phyloP scores from a whole-genome alignment of 2,888 invertebrate genomes.

The Drosophila neotestacea region DNA sequence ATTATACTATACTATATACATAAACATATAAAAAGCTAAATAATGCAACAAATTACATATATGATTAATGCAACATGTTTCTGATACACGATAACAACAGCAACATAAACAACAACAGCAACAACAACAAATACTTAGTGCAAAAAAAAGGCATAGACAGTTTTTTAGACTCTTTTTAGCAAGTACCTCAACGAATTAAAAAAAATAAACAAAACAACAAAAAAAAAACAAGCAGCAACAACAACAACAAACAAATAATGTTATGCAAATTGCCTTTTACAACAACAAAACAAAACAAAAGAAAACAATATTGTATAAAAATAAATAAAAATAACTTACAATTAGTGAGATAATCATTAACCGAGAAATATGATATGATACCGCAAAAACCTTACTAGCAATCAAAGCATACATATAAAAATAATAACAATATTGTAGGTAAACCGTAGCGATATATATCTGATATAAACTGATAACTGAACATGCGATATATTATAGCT shows the following conservation, averaged over 20 bases:
- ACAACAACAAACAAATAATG: slow-evolving; percentile 51
- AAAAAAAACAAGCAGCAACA: slow-evolving; percentile 24
- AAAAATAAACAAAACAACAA: slow-evolving; percentile 10
- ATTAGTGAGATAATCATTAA: slow-evolving; percentile 53
- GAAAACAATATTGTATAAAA: slow-evolving; percentile 36
- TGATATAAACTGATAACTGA: slow-evolving; percentile 46
- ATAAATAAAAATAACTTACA: background rate
- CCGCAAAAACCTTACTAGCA: slow-evolving; percentile 78
- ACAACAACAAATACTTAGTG: slow-evolving; percentile 47
- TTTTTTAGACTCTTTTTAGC: slow-evolving; percentile 72
- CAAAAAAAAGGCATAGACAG: slow-evolving; percentile 50
- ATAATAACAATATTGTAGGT: slow-evolving; percentile 50
- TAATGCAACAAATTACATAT: slow-evolving; percentile 33
- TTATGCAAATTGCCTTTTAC: slow-evolving; percentile 60
- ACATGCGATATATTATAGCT: slow-evolving; percentile 61
- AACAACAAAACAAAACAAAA: slow-evolving; percentile 29
- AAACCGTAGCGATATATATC: slow-evolving; percentile 57
- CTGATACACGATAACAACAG: slow-evolving; percentile 24
- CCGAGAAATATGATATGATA: slow-evolving; percentile 50
- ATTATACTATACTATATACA: slow-evolving; percentile 26
- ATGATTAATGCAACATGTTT: slow-evolving; percentile 30
- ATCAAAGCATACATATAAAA: slow-evolving; percentile 66
- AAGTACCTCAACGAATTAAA: slow-evolving; percentile 66
- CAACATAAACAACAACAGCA: slow-evolving; percentile 6
- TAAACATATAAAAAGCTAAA: slow-evolving; percentile 11